These are phyloP conservation scores for Noctua comes DNA, from an alignment of 2,888 invertebrate genomes.

Conservation along the genomic window DNA sequence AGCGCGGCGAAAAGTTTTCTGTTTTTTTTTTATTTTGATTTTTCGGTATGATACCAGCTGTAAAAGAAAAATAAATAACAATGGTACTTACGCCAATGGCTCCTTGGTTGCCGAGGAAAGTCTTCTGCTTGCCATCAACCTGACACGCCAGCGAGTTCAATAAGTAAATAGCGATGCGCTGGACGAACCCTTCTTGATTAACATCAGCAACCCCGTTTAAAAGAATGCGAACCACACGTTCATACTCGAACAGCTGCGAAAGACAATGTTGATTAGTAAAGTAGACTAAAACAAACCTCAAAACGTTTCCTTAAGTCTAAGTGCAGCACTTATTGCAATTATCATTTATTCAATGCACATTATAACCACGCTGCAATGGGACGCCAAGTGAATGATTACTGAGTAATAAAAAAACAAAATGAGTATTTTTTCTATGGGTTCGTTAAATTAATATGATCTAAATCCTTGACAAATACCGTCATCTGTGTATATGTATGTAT, in stretches of 20 bases:
- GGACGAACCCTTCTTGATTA: conserved; percentile 97
- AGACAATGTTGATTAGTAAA: neutral
- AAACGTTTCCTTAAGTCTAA: neutral
- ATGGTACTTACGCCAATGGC: conserved; percentile 93
- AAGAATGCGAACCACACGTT: conserved; percentile 95
- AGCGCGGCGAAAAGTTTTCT: neutral
- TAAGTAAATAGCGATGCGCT: conserved; percentile 98
- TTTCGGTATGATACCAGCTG: neutral
- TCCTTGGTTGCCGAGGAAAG: conserved; percentile 96
- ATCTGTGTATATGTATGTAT: neutral
- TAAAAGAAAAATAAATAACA: conserved; percentile 20
- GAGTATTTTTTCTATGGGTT: neutral
- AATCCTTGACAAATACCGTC: neutral
- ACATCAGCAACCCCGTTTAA: conserved; percentile 95
- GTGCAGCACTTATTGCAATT: neutral
- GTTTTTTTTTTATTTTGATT: too few species aligned
- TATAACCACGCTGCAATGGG: neutral
- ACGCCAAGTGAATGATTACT: neutral
- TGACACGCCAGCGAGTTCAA: conserved; percentile 99
- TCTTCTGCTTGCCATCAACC: conserved; percentile 98
- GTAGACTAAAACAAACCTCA: neutral
- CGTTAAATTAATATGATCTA: neutral
- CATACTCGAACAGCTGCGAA: conserved; percentile 96
- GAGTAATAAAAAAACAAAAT: neutral
- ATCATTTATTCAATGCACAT: neutral